Conservation (phyloP, 2,888 invertebrate species). For the Ormyrus labotus region DNA sequence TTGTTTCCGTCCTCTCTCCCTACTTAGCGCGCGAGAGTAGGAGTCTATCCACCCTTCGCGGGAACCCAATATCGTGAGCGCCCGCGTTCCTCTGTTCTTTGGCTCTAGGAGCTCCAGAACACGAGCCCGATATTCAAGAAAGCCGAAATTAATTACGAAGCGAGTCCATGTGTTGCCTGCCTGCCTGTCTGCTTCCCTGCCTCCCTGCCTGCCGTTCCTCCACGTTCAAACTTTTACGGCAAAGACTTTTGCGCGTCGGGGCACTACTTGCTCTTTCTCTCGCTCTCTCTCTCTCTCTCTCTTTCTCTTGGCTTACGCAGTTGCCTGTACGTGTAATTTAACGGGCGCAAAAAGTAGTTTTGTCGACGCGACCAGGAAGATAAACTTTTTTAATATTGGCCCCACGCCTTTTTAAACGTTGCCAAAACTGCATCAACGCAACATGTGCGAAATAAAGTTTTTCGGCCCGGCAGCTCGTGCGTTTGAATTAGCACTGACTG, state of each 20-base stretch:
- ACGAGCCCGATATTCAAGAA: constrained; percentile 57
- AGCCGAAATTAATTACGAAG: constrained; percentile 58
- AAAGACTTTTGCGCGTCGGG: not conserved
- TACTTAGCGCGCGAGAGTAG: constrained; percentile 43
- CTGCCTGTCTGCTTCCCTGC: not conserved
- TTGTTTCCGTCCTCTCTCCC: constrained; percentile 20
- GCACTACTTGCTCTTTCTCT: too few species aligned
- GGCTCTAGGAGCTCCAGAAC: constrained; percentile 25
- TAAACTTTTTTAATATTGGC: too few species aligned
- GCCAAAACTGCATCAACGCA: too few species aligned
- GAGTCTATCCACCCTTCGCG: constrained; percentile 41
- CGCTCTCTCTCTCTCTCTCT: too few species aligned
- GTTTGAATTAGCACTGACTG: too few species aligned
- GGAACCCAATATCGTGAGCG: constrained; percentile 53
- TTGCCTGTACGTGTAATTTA: not conserved
- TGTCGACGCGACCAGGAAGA: not conserved
- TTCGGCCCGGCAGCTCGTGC: too few species aligned
- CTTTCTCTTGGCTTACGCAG: too few species aligned
- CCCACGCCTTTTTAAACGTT: too few species aligned
- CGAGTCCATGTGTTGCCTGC: constrained; percentile 56
- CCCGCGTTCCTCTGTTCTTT: constrained; percentile 16
- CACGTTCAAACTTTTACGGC: constrained; percentile 53
- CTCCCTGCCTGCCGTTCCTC: too few species aligned
- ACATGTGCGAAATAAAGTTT: too few species aligned
- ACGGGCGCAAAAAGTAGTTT: too few species aligned